These are phyloP conservation scores for Thymelicus acteon DNA, from an alignment of 2,888 invertebrate genomes.

Conservation along the genomic window DNA sequence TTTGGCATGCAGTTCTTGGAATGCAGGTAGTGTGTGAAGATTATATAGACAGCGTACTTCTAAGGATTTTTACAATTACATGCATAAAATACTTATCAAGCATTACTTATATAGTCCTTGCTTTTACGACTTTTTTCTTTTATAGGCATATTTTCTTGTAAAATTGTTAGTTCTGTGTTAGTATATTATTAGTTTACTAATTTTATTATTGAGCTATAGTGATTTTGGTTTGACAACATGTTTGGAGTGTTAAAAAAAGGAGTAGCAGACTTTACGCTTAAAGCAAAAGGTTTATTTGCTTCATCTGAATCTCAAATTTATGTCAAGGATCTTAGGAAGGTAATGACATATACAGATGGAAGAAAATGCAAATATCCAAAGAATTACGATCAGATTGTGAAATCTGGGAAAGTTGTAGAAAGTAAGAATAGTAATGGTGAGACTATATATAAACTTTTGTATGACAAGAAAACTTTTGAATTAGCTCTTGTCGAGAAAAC, in stretches of 20 bases:
- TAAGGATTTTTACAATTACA: conserved; percentile 13
- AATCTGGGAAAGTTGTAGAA: conserved; percentile 6
- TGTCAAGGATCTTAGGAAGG: conserved; percentile 8
- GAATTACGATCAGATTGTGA: conserved; percentile 5
- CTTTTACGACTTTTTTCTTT: conserved; percentile 13
- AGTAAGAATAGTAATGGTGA: too few species aligned
- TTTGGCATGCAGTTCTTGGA: conserved; percentile 13
- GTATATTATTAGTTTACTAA: conserved; percentile 8
- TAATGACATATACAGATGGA: conserved; percentile 6
- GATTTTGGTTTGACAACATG: conserved; percentile 8
- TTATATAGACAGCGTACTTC: conserved; percentile 12
- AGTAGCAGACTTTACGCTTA: conserved; percentile 1
- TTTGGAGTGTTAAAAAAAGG: not conserved
- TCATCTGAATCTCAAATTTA: conserved; percentile 12
- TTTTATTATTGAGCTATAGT: conserved; percentile 10
- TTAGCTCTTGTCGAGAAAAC: not conserved
- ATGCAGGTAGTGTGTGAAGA: conserved; percentile 13
- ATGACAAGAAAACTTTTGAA: not conserved
- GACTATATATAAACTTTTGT: not conserved
- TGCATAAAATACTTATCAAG: conserved; percentile 13
- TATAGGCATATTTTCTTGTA: conserved; percentile 13
- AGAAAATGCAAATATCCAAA: conserved; percentile 5
- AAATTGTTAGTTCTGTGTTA: conserved; percentile 7
- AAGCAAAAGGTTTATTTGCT: not conserved
- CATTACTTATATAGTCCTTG: conserved; percentile 13